These are phyloP conservation scores for Planiliza haematocheilus DNA, from an alignment of 2,113 vertebrate species.

Conservation along the genomic window DNA sequence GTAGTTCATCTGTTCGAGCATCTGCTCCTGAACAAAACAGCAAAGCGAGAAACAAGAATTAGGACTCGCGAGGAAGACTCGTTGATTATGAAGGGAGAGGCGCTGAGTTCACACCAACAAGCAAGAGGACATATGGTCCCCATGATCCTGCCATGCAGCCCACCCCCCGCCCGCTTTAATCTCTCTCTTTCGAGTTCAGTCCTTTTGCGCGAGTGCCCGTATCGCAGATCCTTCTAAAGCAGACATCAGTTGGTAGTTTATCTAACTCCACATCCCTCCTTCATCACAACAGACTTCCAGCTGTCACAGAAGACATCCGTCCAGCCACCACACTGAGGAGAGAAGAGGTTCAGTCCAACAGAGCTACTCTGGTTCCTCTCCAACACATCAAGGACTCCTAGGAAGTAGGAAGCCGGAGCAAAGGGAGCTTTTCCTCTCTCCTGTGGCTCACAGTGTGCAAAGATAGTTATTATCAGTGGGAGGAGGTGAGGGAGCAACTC, in stretches of 20 bases:
- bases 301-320: conserved; percentile 69
- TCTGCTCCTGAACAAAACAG: conserved; percentile 63
- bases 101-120: conserved; percentile 45
- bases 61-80: conserved; percentile 26
- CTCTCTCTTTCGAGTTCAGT: conserved; percentile 31
- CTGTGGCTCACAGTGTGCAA: conserved; percentile 60
- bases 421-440: conserved; percentile 65
- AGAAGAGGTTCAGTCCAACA: conserved; percentile 67
- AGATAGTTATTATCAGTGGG: conserved; percentile 69
- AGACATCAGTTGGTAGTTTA: conserved; percentile 74
- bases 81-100: conserved; percentile 45
- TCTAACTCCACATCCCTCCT: conserved; percentile 68
- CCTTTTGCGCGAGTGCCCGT: conserved; percentile 53
- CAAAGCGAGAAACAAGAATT: conserved; percentile 45
- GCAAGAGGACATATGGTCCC: conserved; percentile 47
- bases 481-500: conserved; percentile 56
- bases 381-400: conserved; percentile 58
- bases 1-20: conserved; percentile 69
- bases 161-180: conserved; percentile 20
- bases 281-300: conserved; percentile 75
- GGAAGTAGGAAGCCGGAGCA: conserved; percentile 59
- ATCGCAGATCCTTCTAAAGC: conserved; percentile 64
- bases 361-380: conserved; percentile 55
- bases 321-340: conserved; percentile 68
- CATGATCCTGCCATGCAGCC: conserved; percentile 41